Evolutionary conservation across 2,797 vertebrate species (phyloP).

Genomic region (Psittacula echo): DNA sequence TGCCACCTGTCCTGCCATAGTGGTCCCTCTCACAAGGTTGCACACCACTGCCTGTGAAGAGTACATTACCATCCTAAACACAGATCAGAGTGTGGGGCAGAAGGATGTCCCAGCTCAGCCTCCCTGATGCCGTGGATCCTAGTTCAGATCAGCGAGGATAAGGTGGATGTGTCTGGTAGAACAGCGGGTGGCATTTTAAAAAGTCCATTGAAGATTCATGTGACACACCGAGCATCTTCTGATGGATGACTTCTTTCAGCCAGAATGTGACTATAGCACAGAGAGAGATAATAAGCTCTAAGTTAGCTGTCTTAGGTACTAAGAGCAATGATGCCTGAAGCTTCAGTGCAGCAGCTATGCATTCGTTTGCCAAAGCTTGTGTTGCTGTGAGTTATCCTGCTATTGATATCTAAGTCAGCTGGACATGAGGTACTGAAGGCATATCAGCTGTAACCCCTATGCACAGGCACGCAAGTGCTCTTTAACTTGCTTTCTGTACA

Average conservation of each 20-base stretch:
- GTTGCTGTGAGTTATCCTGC: background rate
- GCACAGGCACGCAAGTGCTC: background rate
- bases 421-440: background rate
- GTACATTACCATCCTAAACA: background rate
- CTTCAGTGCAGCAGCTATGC: background rate
- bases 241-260: background rate
- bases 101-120: background rate
- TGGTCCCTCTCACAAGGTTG: background rate
- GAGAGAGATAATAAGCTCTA: slow-evolving; percentile 1
- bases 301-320: slow-evolving; percentile 3
- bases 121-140: background rate
- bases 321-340: background rate
- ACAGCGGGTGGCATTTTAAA: background rate
- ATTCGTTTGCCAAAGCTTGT: background rate
- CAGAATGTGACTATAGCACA: background rate
- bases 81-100: accelerated
- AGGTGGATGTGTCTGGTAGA: background rate
- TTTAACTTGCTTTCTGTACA: slow-evolving; percentile 5
- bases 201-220: background rate
- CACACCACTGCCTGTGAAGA: background rate
- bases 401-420: background rate
- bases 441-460: background rate
- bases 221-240: background rate
- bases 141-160: background rate
- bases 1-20: accelerated